Evolutionary conservation across 1,140 invertebrate species (phyloP), one percentile per base, ranked within the genome.

Genomic region (Anastatus disparis): DNA sequence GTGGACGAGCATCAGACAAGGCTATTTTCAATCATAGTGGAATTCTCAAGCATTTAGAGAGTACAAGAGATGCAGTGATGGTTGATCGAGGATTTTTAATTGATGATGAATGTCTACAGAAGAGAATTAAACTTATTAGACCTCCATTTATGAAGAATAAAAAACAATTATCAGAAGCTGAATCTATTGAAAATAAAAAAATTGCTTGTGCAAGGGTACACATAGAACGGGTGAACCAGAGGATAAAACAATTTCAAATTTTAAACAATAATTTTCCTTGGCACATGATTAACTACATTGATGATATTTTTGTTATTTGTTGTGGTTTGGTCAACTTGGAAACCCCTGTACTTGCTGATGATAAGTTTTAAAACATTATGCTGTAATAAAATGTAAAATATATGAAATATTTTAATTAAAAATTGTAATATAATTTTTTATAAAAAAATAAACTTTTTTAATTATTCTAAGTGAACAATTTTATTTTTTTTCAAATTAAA

Each of bases 1-100:
- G 79, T 26, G 81, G 81, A 15, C 31, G 68, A 52, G 64, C 75
- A 12, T 76, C 78, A 53, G 80, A 82, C 59, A 75, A 75, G 74
- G 27, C 27, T 13, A 79, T 82, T 62, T 75, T 78, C 27, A 58
- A 74, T 40, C 38, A 78, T 12, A 74, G 72, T 69, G 79, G 71
- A 9, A 71, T 82, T 70, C 58, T 81, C 9, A 9, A 72, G 12
- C 20, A 63, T 46, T 59, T 74, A 22, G 35, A 61, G 48, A 40
- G 48, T 17, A 53, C 31, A 20, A 44, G 53, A 64, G 78, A 77
- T 70, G 74, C 71, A 0, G n/a, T n/a, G n/a, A 78, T 82, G 78
- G 78, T 75, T 1, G 78, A 82, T 72, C 73, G 75, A 31, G 78
- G 79, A 10, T 81, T 81, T 55, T 22, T 65, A 6, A 73, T 73